Evolutionary conservation across 92 coral and sea anemone genomes (phyloP).

Genomic region (Heliopora coerulea): DNA sequence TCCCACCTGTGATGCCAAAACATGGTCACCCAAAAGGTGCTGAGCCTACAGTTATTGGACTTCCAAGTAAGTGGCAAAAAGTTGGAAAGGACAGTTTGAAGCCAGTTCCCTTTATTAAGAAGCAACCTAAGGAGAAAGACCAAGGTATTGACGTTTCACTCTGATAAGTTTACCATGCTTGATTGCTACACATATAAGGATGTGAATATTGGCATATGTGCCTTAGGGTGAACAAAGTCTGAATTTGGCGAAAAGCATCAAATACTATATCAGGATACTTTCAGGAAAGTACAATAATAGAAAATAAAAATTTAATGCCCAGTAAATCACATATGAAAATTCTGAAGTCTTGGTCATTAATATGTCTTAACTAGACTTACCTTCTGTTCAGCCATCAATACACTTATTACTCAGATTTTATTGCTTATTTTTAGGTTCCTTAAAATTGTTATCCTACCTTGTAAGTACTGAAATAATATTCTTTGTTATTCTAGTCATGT

Average conservation of each 20-base stretch:
- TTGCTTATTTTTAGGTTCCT: too few species aligned
- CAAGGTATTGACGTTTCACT: too few species aligned
- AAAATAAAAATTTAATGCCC: too few species aligned
- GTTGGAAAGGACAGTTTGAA: background rate
- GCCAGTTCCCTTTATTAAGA: conserved; percentile 8
- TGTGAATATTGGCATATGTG: too few species aligned
- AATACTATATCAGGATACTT: background rate
- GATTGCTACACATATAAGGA: too few species aligned
- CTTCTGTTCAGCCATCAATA: too few species aligned
- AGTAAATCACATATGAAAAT: too few species aligned
- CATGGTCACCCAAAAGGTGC: conserved; percentile 22
- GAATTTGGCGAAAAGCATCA: background rate
- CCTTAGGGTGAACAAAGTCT: background rate
- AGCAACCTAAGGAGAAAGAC: conserved; percentile 2
- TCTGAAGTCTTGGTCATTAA: too few species aligned
- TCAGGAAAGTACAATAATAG: too few species aligned
- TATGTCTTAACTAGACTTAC: too few species aligned
- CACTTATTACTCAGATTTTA: background rate
- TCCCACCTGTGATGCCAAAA: conserved; percentile 1
- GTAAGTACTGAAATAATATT: background rate
- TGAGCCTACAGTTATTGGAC: conserved; percentile 1
- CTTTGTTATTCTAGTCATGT: conserved; percentile 4
- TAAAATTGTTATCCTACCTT: background rate
- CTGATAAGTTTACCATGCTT: too few species aligned
- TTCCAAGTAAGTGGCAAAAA: background rate